Evolutionary conservation across 2,888 invertebrate genomes (phyloP), one percentile per base, ranked within the genome.

Genomic region (Corbicula japonica): DNA sequence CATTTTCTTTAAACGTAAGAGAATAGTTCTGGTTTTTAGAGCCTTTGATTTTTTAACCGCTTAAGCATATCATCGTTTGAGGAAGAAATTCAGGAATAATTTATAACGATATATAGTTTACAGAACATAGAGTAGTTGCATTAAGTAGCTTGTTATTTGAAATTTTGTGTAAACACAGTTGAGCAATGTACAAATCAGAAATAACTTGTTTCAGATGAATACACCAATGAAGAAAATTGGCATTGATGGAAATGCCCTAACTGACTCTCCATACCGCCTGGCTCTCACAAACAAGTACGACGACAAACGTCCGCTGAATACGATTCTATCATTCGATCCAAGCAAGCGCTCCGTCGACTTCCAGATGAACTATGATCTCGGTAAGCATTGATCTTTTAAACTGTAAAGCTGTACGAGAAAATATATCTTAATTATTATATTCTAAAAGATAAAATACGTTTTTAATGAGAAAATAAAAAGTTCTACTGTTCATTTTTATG

Each of bases 141-240:
- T 30, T 60, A 12, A 34, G 12, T 18, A 10, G 12, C 4, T 21
- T 18, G 12, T 38, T 10, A 4, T 23, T n/a, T 23, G 2, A 38
- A 4, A 10, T 34, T 1, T 4, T 38, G 21, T 12, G 21, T 21
- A 21, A 1, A 21, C 18, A 4, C 2, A 21, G 21, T 4, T 1
- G 30, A 10, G 26, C 1, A 34, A 4, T 62, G 15, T 15, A 44
- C 26, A 4, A 23, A 44, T 41, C 26, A 5, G 44, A 1, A 23
- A 12, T 4, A 26, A 41, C 21, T 18, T 38, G 44, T 1, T 1
- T 38, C 74, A 89, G 89, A 65, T 88, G 38, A 68, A 65, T 21
- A 84, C 86, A 1, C 89, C 88, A 56, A 68, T 88, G 38, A 87
- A 87, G 66, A 83, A 85, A 18, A 77, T 89, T 48, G 76, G 80